These are phyloP conservation scores for Hydrophis major DNA, from an alignment of 2,797 vertebrate genomes.

Conservation along the genomic window DNA sequence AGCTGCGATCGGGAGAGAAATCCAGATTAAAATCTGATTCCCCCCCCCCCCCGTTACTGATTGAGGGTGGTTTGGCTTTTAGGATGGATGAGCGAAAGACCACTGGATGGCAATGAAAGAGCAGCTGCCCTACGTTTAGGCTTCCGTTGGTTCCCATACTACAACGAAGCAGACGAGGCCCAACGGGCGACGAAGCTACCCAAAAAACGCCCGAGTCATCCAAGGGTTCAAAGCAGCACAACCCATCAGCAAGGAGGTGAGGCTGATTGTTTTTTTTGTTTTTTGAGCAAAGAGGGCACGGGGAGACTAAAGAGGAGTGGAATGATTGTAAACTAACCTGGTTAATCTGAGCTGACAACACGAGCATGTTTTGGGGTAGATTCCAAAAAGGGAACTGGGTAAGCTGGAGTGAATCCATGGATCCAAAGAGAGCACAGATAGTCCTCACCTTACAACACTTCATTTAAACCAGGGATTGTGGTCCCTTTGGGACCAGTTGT, in stretches of 20 bases:
- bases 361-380: not conserved
- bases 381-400: too few relatives aligned
- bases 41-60: not conserved
- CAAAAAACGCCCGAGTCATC: not conserved
- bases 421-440: not conserved
- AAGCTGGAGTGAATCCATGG: too few relatives aligned
- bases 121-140: slow-evolving; percentile 3
- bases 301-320: too few relatives aligned
- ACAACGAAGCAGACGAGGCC: not conserved
- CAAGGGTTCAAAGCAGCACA: not conserved
- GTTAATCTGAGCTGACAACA: not conserved
- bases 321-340: not conserved
- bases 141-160: slow-evolving; percentile 7
- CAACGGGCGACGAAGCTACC: not conserved
- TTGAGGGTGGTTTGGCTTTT: not conserved
- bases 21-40: not conserved
- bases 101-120: slow-evolving; percentile 8
- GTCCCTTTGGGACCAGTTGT: too few relatives aligned
- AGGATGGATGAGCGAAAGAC: slow-evolving; percentile 23
- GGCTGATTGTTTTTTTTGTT: not conserved
- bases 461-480: too few relatives aligned
- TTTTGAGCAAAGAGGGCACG: not conserved
- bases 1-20: not conserved
- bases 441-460: too few relatives aligned
- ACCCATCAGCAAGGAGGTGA: not conserved